Evolutionary conservation across 2,113 vertebrate genomes (phyloP).

Genomic region (Phyllopteryx taeniolatus): DNA sequence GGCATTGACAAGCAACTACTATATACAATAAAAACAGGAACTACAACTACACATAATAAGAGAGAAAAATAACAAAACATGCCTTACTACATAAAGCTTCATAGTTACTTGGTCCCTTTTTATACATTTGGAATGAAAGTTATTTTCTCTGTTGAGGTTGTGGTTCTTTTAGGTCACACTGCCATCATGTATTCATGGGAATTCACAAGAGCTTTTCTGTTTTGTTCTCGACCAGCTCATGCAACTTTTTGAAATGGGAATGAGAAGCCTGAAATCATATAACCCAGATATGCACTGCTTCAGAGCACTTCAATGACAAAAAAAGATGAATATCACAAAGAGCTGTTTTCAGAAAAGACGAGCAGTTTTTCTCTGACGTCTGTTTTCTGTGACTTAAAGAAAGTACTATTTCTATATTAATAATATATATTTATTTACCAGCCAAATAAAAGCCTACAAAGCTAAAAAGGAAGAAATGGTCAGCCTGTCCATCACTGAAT

Average conservation of each 20-base stretch:
- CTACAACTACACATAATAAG: too few species aligned
- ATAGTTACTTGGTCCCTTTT: background rate
- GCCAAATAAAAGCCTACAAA: background rate
- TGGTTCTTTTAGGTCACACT: background rate
- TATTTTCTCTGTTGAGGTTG: background rate
- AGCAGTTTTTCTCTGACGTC: background rate
- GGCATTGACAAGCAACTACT: background rate
- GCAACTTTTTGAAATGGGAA: conserved; percentile 14
- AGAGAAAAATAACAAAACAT: background rate
- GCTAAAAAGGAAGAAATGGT: conserved; percentile 31
- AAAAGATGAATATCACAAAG: background rate
- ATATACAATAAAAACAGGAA: too few species aligned
- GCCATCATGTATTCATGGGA: background rate
- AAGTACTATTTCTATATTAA: background rate
- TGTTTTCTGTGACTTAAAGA: background rate
- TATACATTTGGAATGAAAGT: background rate
- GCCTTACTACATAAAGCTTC: background rate
- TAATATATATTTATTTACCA: background rate
- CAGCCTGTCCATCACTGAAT: conserved; percentile 22
- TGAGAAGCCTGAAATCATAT: conserved; percentile 9
- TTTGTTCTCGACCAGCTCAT: background rate
- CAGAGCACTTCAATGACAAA: background rate
- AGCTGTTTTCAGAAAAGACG: background rate
- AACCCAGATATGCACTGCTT: conserved; percentile 6
- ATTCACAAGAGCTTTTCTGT: background rate